A percentile compares a stretch with the other conserved stretches of the same genome.
Conservation (phyloP, 2,888 invertebrate genomes). For the Lycia hirtaria region DNA sequence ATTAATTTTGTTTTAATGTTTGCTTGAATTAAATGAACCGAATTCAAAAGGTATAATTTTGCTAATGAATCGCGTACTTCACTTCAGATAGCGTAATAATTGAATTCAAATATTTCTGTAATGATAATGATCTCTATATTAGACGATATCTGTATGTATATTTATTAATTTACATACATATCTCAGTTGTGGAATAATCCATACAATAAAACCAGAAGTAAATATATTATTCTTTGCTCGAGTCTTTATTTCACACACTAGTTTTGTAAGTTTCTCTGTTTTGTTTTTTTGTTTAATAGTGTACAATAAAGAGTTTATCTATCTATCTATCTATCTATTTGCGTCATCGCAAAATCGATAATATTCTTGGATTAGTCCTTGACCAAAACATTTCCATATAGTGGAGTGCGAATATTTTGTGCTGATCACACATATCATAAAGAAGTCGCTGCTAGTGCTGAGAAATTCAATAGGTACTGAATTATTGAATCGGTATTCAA, state of each 20-base stretch:
- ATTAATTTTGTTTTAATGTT: conserved; percentile 43
- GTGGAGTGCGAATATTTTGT: neutral
- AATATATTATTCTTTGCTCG: conserved; percentile 28
- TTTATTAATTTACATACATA: conserved; percentile 1
- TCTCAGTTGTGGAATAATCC: conserved; percentile 26
- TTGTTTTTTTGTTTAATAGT: too few species aligned
- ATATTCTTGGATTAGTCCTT: conserved; percentile 15
- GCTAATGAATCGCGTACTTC: conserved; percentile 1
- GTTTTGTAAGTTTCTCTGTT: too few species aligned
- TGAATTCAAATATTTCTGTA: neutral
- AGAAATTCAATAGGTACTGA: neutral
- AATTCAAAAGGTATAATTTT: conserved; percentile 30
- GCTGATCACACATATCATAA: neutral
- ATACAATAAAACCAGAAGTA: conserved; percentile 28
- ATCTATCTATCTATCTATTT: too few species aligned
- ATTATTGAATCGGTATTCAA: too few species aligned
- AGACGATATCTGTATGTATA: neutral
- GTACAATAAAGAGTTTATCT: too few species aligned
- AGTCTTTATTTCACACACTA: too few species aligned
- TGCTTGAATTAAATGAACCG: conserved; percentile 41
- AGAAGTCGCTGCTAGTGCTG: neutral
- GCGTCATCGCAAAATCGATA: conserved; percentile 26
- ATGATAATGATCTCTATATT: neutral
- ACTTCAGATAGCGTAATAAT: neutral
- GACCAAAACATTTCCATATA: conserved; percentile 13